Evolutionary conservation across 2,888 invertebrate genomes (phyloP).

Genomic region (Lasioglossum figueresi): DNA sequence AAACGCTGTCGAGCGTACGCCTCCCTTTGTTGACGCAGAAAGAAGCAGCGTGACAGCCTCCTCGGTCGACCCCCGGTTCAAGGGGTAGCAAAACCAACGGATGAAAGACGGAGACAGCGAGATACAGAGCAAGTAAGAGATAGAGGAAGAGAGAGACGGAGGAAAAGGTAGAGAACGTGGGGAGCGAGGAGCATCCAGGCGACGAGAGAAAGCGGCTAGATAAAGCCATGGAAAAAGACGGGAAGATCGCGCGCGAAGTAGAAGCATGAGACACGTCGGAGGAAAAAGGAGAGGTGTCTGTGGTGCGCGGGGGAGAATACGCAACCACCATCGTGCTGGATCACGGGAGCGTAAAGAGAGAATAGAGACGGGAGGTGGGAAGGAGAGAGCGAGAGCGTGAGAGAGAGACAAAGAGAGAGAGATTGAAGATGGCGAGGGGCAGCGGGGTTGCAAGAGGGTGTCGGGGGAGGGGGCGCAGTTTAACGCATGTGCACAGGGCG

Average conservation of each 20-base stretch:
- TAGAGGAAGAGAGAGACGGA: constrained; percentile 34
- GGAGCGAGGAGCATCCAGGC: not conserved
- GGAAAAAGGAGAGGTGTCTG: not conserved
- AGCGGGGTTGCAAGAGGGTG: constrained; percentile 52
- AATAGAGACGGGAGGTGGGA: constrained; percentile 44
- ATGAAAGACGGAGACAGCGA: constrained; percentile 55
- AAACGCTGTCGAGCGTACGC: constrained; percentile 63
- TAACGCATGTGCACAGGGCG: constrained; percentile 84
- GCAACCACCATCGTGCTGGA: constrained; percentile 69
- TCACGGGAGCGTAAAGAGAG: constrained; percentile 69
- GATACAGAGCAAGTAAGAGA: constrained; percentile 54
- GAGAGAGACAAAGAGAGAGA: constrained; percentile 34
- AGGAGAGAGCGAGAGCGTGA: constrained; percentile 12
- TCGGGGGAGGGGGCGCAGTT: constrained; percentile 67
- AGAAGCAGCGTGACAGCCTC: constrained; percentile 78
- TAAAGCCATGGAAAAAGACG: constrained; percentile 26
- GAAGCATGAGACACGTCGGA: not conserved
- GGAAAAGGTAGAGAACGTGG: not conserved
- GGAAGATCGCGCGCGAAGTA: constrained; percentile 14
- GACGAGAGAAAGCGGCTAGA: not conserved
- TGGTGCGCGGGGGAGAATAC: constrained; percentile 22
- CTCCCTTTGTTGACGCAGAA: constrained; percentile 79
- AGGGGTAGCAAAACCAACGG: constrained; percentile 34
- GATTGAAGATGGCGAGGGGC: constrained; percentile 6
- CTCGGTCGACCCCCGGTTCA: constrained; percentile 61